Conservation (phyloP, 2,113 vertebrate species). For the Aspidoscelis tigris region DNA sequence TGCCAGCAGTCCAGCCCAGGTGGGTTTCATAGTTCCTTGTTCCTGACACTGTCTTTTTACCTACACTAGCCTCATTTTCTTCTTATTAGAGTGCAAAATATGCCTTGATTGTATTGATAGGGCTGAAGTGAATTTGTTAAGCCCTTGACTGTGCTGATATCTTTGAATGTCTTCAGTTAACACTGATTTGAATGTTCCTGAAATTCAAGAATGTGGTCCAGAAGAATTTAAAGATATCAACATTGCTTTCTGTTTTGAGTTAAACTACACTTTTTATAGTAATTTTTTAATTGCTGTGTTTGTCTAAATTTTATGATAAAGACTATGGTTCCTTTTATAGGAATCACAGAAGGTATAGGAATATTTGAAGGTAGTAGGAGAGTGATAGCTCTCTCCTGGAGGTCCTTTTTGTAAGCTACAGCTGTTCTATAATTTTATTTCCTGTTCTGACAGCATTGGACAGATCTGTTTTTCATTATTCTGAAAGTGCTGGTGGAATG, state of each 20-base stretch:
- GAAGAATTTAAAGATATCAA: neutral
- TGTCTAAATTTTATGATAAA: too few relatives aligned
- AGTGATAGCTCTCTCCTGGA: neutral
- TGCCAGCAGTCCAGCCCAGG: too few relatives aligned
- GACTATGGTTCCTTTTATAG: too few relatives aligned
- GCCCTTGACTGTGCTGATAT: neutral
- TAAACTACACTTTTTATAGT: too few relatives aligned
- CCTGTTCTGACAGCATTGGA: too few relatives aligned
- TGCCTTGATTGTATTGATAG: too few relatives aligned
- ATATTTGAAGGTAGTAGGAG: neutral
- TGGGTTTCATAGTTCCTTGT: too few relatives aligned
- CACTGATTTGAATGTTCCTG: neutral
- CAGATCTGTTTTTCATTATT: neutral
- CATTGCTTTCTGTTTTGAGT: too few relatives aligned
- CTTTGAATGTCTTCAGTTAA: neutral
- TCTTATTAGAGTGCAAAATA: too few relatives aligned
- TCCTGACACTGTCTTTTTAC: too few relatives aligned
- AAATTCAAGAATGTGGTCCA: neutral
- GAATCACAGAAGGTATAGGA: neutral
- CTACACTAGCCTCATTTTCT: too few relatives aligned
- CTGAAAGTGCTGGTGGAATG: neutral
- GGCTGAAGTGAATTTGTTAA: neutral
- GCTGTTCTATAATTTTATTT: neutral
- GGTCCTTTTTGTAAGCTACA: neutral
- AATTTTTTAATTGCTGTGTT: too few relatives aligned